A percentile compares a stretch with the other conserved stretches of the same genome.
These are phyloP conservation scores for Pseudomyrmex cubaensis DNA, from an alignment of 1,140 invertebrate genomes.

Conservation along the genomic window DNA sequence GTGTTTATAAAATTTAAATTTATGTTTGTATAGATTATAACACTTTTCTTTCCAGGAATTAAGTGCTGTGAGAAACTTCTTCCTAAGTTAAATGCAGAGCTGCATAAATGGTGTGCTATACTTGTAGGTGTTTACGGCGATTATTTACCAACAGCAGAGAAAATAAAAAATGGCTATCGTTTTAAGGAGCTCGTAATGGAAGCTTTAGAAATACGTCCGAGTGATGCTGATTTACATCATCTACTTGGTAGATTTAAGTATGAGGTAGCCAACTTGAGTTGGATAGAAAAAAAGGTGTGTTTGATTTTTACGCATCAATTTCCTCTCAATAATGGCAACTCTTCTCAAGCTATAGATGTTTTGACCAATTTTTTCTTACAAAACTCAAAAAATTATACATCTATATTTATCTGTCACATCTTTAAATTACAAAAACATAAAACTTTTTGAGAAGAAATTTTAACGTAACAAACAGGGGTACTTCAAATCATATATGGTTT, in stretches of 20 bases:
- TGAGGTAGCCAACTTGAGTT: conserved; percentile 88
- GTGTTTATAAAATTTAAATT: background rate
- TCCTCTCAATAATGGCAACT: no score
- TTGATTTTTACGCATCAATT: conserved; percentile 1
- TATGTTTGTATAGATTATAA: background rate
- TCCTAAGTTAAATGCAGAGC: conserved; percentile 86
- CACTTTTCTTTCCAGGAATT: conserved; percentile 76
- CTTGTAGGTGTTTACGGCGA: conserved; percentile 88
- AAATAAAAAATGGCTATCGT: conserved; percentile 88
- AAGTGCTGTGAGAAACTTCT: conserved; percentile 87
- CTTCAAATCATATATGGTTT: no score
- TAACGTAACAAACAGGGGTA: background rate
- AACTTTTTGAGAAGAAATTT: conserved; percentile 15
- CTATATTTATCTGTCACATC: no score
- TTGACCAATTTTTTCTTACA: no score
- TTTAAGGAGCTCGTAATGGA: conserved; percentile 91
- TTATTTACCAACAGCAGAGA: conserved; percentile 88
- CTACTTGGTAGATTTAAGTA: conserved; percentile 90
- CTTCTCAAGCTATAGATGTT: no score
- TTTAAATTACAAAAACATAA: no score
- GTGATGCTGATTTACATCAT: conserved; percentile 89
- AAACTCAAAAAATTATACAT: no score
- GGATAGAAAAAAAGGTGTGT: conserved; percentile 90
- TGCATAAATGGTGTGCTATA: conserved; percentile 93
- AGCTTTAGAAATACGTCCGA: conserved; percentile 89